Percentiles rank a stretch among this genome's conserved stretches.
phyloP scores from a whole-genome alignment of 2,797 vertebrate genomes.

The Muscicapa striata region DNA sequence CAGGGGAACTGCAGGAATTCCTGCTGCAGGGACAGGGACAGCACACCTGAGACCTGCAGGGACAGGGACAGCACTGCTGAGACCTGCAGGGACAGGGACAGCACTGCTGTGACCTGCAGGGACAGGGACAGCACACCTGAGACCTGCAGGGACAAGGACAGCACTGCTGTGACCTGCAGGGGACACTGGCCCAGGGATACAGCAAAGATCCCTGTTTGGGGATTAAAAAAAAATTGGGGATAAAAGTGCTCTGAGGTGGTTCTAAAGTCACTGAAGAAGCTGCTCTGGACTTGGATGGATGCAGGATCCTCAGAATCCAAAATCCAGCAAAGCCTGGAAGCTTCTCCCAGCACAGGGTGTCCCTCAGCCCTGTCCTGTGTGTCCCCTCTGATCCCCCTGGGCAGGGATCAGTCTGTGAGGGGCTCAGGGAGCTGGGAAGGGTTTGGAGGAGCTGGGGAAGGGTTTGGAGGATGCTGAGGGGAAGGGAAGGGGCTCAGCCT shows the following conservation, averaged over 20 bases:
- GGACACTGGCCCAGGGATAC: neutral
- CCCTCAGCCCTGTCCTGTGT: neutral
- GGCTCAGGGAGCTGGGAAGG: neutral
- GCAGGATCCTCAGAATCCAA: neutral
- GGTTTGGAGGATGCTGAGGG: neutral
- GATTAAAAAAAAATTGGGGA: neutral
- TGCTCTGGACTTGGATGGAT: neutral
- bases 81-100: neutral
- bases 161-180: neutral
- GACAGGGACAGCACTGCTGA: neutral
- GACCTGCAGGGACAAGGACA: neutral
- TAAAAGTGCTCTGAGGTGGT: neutral
- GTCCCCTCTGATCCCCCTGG: neutral
- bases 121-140: neutral
- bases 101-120: neutral
- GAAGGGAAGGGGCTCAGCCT: neutral
- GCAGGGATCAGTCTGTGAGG: neutral
- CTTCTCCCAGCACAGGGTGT: neutral
- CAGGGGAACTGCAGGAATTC: neutral
- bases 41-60: too few relatives aligned
- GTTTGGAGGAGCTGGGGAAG: neutral
- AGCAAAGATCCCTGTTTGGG: neutral
- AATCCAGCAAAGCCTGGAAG: neutral
- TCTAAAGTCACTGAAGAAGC: neutral
- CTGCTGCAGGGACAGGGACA: neutral